A percentile compares a stretch with the other conserved stretches of the same genome.
Conservation (phyloP, 2,888 invertebrate genomes). For the Tipula lateralis region DNA sequence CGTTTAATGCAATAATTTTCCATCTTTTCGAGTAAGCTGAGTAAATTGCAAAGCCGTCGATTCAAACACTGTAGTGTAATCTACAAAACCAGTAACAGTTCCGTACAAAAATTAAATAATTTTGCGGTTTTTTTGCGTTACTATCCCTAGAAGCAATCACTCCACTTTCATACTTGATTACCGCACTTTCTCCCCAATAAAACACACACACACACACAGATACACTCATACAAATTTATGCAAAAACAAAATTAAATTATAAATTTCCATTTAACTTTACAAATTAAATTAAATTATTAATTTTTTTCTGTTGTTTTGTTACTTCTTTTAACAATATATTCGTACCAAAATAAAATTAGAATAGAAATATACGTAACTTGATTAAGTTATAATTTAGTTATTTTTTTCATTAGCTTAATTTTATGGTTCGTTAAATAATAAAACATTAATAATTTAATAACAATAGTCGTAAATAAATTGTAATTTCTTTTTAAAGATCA, state of each 20-base stretch:
- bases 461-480: not conserved
- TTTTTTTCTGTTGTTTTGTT: not conserved
- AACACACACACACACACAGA: not conserved
- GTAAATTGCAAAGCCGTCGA: too few relatives aligned
- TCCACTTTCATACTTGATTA: not conserved
- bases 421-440: slow-evolving; percentile 24
- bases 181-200: not conserved
- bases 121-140: not conserved
- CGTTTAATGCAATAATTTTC: too few relatives aligned
- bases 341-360: not conserved
- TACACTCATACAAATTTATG: not conserved
- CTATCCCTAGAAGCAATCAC: not conserved
- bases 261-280: not conserved
- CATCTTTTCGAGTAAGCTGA: too few relatives aligned
- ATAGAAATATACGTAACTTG: not conserved
- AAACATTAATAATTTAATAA: slow-evolving; percentile 5
- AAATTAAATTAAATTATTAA: not conserved
- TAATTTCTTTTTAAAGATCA: not conserved
- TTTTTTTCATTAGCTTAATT: not conserved
- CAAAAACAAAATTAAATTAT: not conserved
- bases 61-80: not conserved
- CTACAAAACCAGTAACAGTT: not conserved
- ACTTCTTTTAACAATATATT: not conserved
- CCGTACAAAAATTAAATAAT: not conserved
- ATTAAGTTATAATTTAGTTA: not conserved